Conservation (phyloP, 2,888 invertebrate genomes). For the Monoplex corrugatus region DNA sequence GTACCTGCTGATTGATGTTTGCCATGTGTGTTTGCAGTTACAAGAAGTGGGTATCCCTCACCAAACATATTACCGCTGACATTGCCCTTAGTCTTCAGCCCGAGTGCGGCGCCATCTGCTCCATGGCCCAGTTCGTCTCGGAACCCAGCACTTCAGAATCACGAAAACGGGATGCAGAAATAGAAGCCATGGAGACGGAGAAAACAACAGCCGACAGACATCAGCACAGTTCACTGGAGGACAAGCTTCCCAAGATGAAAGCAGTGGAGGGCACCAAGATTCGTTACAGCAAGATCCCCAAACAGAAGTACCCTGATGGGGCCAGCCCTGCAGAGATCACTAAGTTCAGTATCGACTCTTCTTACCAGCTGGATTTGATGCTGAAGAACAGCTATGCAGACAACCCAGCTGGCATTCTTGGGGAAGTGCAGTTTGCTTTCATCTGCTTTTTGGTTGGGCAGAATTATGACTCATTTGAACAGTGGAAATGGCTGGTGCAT, state of each 20-base stretch:
- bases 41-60: conserved; percentile 91
- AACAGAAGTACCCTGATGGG: conserved; percentile 88
- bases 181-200: conserved; percentile 48
- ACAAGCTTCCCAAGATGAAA: conserved; percentile 89
- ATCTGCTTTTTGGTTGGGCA: conserved; percentile 95
- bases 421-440: conserved; percentile 95
- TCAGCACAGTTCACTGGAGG: conserved; percentile 23
- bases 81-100: conserved; percentile 87
- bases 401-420: conserved; percentile 72
- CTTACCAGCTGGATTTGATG: conserved; percentile 71
- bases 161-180: conserved; percentile 60
- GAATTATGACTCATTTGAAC: conserved; percentile 94
- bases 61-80: conserved; percentile 87
- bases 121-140: conserved; percentile 89
- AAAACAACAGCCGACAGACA: conserved; percentile 23
- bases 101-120: conserved; percentile 88
- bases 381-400: conserved; percentile 62
- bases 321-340: conserved; percentile 92
- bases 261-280: conserved; percentile 91
- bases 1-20: no score
- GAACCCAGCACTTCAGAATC: conserved; percentile 74
- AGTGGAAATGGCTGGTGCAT: conserved; percentile 95
- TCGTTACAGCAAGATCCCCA: conserved; percentile 89
- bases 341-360: conserved; percentile 89
- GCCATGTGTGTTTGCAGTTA: conserved; percentile 84